Evolutionary conservation across 2,113 vertebrate genomes (phyloP), one percentile per base, ranked within the genome.

Genomic region (Cephalopholis sonnerati): DNA sequence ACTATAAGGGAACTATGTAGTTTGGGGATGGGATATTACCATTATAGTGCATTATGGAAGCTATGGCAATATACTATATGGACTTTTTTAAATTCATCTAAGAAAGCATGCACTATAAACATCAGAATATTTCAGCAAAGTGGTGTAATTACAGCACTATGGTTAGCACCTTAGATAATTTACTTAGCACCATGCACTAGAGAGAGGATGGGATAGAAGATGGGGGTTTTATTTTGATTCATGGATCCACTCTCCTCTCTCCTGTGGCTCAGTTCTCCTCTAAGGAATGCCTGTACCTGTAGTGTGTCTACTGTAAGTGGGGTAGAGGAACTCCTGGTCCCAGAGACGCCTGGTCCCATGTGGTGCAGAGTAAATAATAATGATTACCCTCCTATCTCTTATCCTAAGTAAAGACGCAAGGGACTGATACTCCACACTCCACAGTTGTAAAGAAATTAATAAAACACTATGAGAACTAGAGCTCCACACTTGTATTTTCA

Each of bases 91-190:
- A 46, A 62, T 63, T 62, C 2, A 55, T 85, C 54, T 72, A 91
- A 89, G 85, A 79, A 89, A 91, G 79, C 84, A 93, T 91, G 87
- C 85, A 91, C 82, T 89, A 93, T 70, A 78, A 86, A 83, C 65
- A 87, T 67, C 69, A 84, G 51, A 83, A 81, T 83, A 79, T 44
- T 78, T 82, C 62, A 80, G 82, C 81, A 87, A 91, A 94, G 93
- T 93, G 93, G 93, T 93, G 93, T 93, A 84, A 89, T 89, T 89
- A 89, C 82, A 93, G 91, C 82, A 90, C 77, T 90, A 84, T 74
- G 71, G 68, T 81, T 89, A 91, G 90, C 90, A 93, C 92, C 88
- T 91, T 77, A 78, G 75, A 81, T 81, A 22, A 77, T 76, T 88
- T 68, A 84, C 74, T 79, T 90, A 93, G 93, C 91, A 93, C 91